phyloP scores from a whole-genome alignment of 2,888 invertebrate species.

The Dexiosoma caninum region DNA sequence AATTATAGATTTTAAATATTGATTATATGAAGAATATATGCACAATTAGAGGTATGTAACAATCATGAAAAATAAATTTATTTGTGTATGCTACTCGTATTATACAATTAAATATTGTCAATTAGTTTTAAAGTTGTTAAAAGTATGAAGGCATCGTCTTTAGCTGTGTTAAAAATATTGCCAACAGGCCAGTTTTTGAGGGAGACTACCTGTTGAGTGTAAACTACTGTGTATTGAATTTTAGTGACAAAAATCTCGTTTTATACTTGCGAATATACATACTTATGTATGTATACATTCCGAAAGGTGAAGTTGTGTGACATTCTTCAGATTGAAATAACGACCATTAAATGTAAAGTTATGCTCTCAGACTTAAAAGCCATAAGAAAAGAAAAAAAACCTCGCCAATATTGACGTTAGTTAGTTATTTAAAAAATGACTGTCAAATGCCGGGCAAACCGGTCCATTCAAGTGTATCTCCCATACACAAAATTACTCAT shows the following conservation, averaged over 20 bases:
- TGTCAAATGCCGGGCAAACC: constrained; percentile 54
- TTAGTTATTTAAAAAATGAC: not conserved
- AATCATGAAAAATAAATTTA: too few species aligned
- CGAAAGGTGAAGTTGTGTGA: constrained; percentile 32
- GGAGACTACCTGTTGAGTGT: constrained; percentile 32
- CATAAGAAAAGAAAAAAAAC: not conserved
- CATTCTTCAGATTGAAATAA: constrained; percentile 50
- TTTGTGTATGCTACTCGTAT: too few species aligned
- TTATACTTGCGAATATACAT: constrained; percentile 3
- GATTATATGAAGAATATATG: not conserved
- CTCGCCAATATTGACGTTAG: constrained; percentile 7
- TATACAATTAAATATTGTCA: not conserved
- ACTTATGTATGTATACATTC: not conserved
- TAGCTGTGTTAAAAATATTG: not conserved
- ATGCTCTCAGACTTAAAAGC: not conserved
- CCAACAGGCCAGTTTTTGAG: constrained; percentile 27
- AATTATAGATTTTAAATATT: not conserved
- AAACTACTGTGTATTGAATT: not conserved
- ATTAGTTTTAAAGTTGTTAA: not conserved
- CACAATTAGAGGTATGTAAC: not conserved
- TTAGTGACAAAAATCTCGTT: constrained; percentile 46
- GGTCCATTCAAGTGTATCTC: constrained; percentile 47
- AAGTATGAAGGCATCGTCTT: not conserved
- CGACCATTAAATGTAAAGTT: not conserved
- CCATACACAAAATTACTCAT: not conserved